These are phyloP conservation scores for Diaperis boleti DNA, from an alignment of 2,888 invertebrate species.

Conservation along the genomic window DNA sequence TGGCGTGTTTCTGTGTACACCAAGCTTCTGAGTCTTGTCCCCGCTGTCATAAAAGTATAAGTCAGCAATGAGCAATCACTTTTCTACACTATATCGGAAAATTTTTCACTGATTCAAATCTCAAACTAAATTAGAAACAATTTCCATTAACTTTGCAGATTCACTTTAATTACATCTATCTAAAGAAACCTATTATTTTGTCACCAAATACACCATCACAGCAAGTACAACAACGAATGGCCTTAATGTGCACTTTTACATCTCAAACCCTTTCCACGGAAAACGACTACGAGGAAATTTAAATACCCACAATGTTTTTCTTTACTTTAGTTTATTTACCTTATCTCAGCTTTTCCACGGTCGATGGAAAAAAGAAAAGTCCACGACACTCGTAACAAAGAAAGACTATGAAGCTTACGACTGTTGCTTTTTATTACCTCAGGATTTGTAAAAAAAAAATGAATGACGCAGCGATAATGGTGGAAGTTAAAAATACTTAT, in stretches of 20 bases:
- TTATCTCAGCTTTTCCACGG: not conserved
- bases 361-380: not conserved
- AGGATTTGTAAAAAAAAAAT: not conserved
- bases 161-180: no score
- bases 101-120: no score
- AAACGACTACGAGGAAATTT: constrained; percentile 2
- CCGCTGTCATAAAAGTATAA: no score
- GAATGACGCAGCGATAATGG: not conserved
- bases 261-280: not conserved
- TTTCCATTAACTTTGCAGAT: no score
- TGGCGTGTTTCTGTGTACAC: constrained; percentile 16
- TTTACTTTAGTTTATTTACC: not conserved
- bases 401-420: not conserved
- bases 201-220: not conserved
- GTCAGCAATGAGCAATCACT: no score
- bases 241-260: not conserved
- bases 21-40: no score
- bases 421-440: not conserved
- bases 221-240: not conserved
- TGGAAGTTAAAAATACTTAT: no score
- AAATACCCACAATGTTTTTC: not conserved
- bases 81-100: no score
- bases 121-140: no score
- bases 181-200: no score
- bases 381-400: not conserved